phyloP scores from a whole-genome alignment of 2,888 invertebrate species.

The Eudasyphora cyanicolor region DNA sequence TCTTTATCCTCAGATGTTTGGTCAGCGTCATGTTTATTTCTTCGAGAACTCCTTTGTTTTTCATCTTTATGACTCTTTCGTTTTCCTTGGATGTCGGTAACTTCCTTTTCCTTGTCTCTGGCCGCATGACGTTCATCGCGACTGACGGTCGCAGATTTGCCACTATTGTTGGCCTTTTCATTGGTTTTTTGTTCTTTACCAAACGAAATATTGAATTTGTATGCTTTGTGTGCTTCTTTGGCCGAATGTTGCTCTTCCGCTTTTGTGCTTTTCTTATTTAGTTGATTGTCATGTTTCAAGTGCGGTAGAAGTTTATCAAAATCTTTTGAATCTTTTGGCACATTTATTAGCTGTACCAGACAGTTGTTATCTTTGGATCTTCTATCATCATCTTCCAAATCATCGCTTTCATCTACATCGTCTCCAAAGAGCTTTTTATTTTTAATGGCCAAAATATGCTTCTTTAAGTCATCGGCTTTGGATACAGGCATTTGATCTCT shows the following conservation, averaged over 20 bases:
- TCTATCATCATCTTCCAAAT: constrained; percentile 43
- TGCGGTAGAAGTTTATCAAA: constrained; percentile 66
- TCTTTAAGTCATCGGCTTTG: constrained; percentile 30
- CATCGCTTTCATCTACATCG: constrained; percentile 60
- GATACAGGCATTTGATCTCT: constrained; percentile 54
- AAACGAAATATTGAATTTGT: constrained; percentile 57
- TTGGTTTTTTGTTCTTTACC: constrained; percentile 32
- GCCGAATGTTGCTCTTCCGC: constrained; percentile 15
- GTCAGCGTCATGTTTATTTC: background rate
- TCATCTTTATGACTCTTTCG: background rate
- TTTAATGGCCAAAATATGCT: constrained; percentile 41
- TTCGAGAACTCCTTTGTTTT: background rate
- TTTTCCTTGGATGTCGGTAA: background rate
- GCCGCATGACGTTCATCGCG: constrained; percentile 59
- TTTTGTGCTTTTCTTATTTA: background rate
- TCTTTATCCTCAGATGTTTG: background rate
- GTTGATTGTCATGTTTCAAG: constrained; percentile 38
- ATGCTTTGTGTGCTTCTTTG: constrained; percentile 43
- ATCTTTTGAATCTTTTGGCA: constrained; percentile 61
- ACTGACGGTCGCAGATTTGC: constrained; percentile 15
- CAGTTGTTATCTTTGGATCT: constrained; percentile 17
- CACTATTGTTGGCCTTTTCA: background rate
- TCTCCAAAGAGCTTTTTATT: constrained; percentile 60
- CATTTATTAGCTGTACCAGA: constrained; percentile 59
- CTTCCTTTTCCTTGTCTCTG: constrained; percentile 44